These are phyloP conservation scores for Chrysina gloriosa DNA, from an alignment of 2,888 invertebrate genomes.

Conservation along the genomic window DNA sequence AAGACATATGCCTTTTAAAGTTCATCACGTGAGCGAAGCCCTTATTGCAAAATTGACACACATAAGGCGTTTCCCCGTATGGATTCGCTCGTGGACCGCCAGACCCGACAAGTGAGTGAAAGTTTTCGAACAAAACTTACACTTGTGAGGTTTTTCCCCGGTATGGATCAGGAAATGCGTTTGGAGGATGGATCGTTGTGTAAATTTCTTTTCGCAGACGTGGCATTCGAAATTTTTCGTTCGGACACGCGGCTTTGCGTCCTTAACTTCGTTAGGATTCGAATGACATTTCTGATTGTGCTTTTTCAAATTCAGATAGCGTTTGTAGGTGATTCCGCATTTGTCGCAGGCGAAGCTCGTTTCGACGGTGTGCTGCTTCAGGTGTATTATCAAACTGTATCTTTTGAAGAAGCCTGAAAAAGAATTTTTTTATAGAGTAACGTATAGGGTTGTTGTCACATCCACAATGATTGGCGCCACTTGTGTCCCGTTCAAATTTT, in stretches of 20 bases:
- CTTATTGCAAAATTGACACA: slow-evolving; percentile 25
- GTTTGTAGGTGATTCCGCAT: slow-evolving; percentile 8
- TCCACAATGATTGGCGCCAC: no score
- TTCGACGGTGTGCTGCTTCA: slow-evolving; percentile 12
- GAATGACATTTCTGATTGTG: slow-evolving; percentile 9
- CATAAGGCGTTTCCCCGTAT: slow-evolving; percentile 24
- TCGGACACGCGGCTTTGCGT: no score
- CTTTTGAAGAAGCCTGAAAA: slow-evolving; percentile 17
- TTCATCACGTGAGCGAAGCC: slow-evolving; percentile 21
- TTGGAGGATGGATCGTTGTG: slow-evolving; percentile 12
- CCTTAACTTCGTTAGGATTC: not conserved
- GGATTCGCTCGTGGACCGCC: slow-evolving; percentile 17
- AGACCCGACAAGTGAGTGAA: slow-evolving; percentile 19
- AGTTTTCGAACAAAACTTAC: slow-evolving; percentile 6
- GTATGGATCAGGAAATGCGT: slow-evolving; percentile 19
- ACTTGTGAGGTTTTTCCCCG: slow-evolving; percentile 18
- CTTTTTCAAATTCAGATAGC: not conserved
- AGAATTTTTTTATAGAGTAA: no score
- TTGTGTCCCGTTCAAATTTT: no score
- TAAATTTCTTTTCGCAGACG: not conserved
- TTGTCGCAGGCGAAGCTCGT: slow-evolving; percentile 11
- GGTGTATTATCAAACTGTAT: not conserved
- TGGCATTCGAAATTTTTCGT: slow-evolving; percentile 21
- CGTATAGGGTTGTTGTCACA: no score
- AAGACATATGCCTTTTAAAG: slow-evolving; percentile 18